Evolutionary conservation across 1,140 invertebrate genomes (phyloP), one percentile per base, ranked within the genome.

Genomic region (Listronotus oregonensis): DNA sequence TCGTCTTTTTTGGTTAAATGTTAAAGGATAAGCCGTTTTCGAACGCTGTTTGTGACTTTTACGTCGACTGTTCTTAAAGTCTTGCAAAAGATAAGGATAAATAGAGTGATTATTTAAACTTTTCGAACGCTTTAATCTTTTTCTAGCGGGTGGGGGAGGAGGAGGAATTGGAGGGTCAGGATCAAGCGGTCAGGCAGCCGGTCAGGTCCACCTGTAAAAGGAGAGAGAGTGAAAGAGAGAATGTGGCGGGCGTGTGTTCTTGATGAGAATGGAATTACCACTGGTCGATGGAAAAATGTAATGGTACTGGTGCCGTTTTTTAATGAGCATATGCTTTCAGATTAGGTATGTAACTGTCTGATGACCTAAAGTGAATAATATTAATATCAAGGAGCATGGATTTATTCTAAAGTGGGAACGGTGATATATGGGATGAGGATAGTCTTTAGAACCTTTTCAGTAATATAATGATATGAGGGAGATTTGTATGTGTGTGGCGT

Each of bases 131-230:
- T 49, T 65, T 49, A 21, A 12, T 51, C 14, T 65, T 51, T 44
- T 42, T 58, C 63, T 65, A 58, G 63, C 63, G 21, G 55, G 54
- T 39, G 63, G 55, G 11, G 63, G 63, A 34, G 55, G 46, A 58
- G 55, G 46, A 17, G 46, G 63, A 32, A 58, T 34, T 7, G 52
- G 51, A 17, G 52, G 52, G 21, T 50, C 32, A 47, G 55, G 47
- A 42, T 57, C 44, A 56, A 64, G 61, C 61, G 63, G 55, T 57
- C 46, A 65, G 55, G 63, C 63, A 47, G 60, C 37, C 55, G 58
- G 57, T 69, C 67, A 69, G 50, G 52, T 69, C 56, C 67, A 69
- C 59, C 67, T 69, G 61, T 55, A 68, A 68, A 64, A 52, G 59
- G 56, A 68, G 52, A 51, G 34, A 51, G 21, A 59, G 40, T 61